Evolutionary conservation across 2,888 invertebrate species (phyloP).

Genomic region (Drosophila neutralis): DNA sequence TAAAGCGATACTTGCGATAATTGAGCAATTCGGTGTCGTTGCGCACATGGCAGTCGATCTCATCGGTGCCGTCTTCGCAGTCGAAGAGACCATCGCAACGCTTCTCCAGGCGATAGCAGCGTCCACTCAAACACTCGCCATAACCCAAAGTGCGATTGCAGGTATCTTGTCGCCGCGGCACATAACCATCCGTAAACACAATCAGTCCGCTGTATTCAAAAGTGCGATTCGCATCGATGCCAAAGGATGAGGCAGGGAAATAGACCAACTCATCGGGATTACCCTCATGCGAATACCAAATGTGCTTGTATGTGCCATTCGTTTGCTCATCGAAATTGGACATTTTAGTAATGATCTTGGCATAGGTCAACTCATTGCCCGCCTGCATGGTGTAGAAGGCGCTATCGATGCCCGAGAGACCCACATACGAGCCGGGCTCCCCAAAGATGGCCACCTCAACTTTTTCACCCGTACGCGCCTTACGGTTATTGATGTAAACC

Average conservation of each 20-base stretch:
- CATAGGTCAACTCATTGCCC: slow-evolving; percentile 94
- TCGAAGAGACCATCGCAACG: slow-evolving; percentile 92
- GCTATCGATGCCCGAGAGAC: slow-evolving; percentile 94
- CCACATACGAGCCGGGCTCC: slow-evolving; percentile 97
- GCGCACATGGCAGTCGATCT: slow-evolving; percentile 89
- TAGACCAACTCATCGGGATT: slow-evolving; percentile 93
- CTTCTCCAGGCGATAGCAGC: slow-evolving; percentile 91
- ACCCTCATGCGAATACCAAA: slow-evolving; percentile 93
- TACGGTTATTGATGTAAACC: slow-evolving; percentile 94
- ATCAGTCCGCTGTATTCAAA: slow-evolving; percentile 95
- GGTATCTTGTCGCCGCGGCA: slow-evolving; percentile 88
- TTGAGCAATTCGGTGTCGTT: slow-evolving; percentile 89
- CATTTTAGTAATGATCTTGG: slow-evolving; percentile 95
- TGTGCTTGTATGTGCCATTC: slow-evolving; percentile 93
- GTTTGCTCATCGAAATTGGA: slow-evolving; percentile 93
- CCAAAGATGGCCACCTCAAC: slow-evolving; percentile 97
- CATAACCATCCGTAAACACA: slow-evolving; percentile 94
- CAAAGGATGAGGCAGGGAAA: slow-evolving; percentile 95
- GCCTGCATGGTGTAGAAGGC: slow-evolving; percentile 97
- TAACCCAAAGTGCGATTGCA: slow-evolving; percentile 91
- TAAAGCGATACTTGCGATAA: slow-evolving; percentile 93
- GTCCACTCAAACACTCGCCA: slow-evolving; percentile 92
- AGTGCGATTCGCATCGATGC: slow-evolving; percentile 96
- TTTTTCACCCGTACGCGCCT: slow-evolving; percentile 96
- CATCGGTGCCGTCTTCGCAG: slow-evolving; percentile 94